phyloP scores from a whole-genome alignment of 35 echinoderm and acorn worm genomes.

The Ophioderma brevispina region DNA sequence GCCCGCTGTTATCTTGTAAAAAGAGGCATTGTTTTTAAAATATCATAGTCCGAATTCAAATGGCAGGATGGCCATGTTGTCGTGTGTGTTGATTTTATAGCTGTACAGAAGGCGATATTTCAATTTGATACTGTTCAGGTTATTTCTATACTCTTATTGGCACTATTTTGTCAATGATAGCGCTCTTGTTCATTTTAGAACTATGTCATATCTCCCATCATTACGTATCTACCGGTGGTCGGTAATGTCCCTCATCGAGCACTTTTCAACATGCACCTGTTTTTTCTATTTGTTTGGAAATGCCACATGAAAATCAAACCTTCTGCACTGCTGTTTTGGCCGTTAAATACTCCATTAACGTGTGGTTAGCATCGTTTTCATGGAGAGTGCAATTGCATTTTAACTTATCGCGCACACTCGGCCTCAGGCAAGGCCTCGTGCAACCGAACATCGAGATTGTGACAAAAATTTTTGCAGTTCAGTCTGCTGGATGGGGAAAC shows the following conservation, averaged over 20 bases:
- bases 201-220: conserved; percentile 34
- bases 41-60: background rate
- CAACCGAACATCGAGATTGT: background rate
- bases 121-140: background rate
- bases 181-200: conserved; percentile 44
- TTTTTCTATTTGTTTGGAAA: conserved; percentile 59
- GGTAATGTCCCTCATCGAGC: conserved; percentile 69
- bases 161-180: too few relatives aligned
- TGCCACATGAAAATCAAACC: background rate
- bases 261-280: conserved; percentile 40
- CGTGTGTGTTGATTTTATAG: background rate
- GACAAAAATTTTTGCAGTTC: conserved; percentile 44
- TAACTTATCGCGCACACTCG: conserved; percentile 48
- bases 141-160: conserved; percentile 36
- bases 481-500: conserved; percentile 56
- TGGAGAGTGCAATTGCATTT: conserved; percentile 70
- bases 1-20: background rate
- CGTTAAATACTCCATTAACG: conserved; percentile 58
- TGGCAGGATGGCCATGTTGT: background rate
- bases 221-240: conserved; percentile 61
- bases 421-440: conserved; percentile 9
- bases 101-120: background rate
- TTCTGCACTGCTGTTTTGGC: conserved; percentile 50
- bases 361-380: conserved; percentile 42
- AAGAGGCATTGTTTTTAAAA: background rate